A percentile compares a stretch with the other conserved stretches of the same genome.
These are phyloP conservation scores for Orthosia gothica DNA, from an alignment of 2,888 invertebrate species.

Conservation along the genomic window DNA sequence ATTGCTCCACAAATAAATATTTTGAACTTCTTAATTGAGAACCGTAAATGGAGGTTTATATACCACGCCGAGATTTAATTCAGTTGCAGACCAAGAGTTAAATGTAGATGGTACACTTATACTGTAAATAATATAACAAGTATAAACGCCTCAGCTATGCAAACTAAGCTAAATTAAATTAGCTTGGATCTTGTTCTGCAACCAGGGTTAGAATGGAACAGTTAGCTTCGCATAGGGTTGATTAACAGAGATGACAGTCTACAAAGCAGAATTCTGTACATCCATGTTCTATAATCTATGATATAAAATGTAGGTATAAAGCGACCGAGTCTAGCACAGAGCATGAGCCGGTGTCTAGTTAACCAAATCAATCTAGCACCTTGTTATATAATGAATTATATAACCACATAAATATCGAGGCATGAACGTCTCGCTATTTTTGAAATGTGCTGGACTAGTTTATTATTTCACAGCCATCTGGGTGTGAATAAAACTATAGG, in stretches of 20 bases:
- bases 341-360: slow-evolving; percentile 70
- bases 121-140: too few relatives aligned
- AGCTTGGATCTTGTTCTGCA: too few relatives aligned
- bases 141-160: too few relatives aligned
- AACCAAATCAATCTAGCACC: slow-evolving; percentile 62
- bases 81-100: too few relatives aligned
- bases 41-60: neutral
- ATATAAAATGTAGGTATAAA: slow-evolving; percentile 65
- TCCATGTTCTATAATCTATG: neutral
- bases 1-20: neutral
- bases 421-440: slow-evolving; percentile 42
- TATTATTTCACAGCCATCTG: slow-evolving; percentile 21
- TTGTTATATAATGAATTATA: slow-evolving; percentile 36
- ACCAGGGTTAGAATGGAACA: too few relatives aligned
- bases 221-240: neutral
- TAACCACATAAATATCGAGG: slow-evolving; percentile 41
- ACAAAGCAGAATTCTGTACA: neutral
- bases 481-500: slow-evolving; percentile 4
- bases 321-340: slow-evolving; percentile 66
- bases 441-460: slow-evolving; percentile 20
- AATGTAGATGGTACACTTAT: too few relatives aligned
- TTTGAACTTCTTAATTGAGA: neutral
- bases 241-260: neutral
- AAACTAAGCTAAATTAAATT: too few relatives aligned
- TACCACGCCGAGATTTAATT: neutral